Evolutionary conservation across 2,888 invertebrate genomes (phyloP), one percentile per base, ranked within the genome.

Genomic region (Trachelus troglodyta): DNA sequence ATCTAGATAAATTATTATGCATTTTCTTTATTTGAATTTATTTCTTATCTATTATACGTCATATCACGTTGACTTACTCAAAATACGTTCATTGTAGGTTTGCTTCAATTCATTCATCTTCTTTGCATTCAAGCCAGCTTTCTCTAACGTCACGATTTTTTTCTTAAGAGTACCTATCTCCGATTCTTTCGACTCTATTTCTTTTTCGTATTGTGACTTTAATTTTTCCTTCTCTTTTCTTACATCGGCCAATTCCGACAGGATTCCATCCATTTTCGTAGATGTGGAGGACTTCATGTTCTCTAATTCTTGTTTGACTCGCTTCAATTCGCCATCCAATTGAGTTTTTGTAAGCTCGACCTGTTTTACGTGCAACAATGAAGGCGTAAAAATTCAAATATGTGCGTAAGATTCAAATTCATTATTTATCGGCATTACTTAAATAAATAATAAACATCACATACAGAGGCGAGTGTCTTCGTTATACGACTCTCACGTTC

Each of bases 81-180:
- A 94, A 87, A 94, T 94, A 92, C 93, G 93, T 83, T 94, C 94
- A 90, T 94, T 94, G 85, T 94, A 94, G 88, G 94, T 95, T 91
- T 93, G 94, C 90, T 94, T 95, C 79, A 95, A 92, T 88, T 96
- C 95, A 77, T 94, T 91, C 87, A 95, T 93, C 86, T 94, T 94
- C 89, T 95, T 95, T 37, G 93, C 93, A 73, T 94, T 94, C 68
- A 93, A 92, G 4, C 94, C 94, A 11, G 94, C 94, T 77, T 94
- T 93, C 90, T 95, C 95, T 31, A 95, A 89, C 68, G 94, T 92
- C 84, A 94, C 94, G 73, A 96, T 92, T 92, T 97, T 97, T 23
- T 95, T 94, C 87, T 95, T 96, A 34, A 98, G 92, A 3, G 95
- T 94, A 76, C 95, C 95, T 78, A 98, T 93, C 92, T 97, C 97